phyloP scores from a whole-genome alignment of 2,797 vertebrate species.

The Schizopygopsis malacanthus region DNA sequence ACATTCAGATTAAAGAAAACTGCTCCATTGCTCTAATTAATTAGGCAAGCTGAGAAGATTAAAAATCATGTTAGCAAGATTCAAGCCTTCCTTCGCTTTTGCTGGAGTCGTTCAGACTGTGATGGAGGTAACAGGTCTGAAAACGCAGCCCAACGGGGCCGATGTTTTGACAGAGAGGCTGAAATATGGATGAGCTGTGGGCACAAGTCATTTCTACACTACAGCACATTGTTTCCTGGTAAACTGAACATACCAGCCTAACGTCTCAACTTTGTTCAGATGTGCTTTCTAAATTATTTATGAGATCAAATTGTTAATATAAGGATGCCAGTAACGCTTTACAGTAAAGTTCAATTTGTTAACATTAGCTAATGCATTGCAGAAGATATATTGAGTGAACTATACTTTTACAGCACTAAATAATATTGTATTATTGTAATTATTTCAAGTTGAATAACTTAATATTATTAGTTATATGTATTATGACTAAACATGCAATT shows the following conservation, averaged over 20 bases:
- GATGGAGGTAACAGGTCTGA: constrained; percentile 33
- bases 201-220: constrained; percentile 28
- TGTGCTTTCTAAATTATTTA: neutral
- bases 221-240: constrained; percentile 21
- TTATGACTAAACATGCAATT: neutral
- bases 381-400: neutral
- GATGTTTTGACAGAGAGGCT: constrained; percentile 20
- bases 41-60: constrained; percentile 51
- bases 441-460: neutral
- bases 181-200: constrained; percentile 35
- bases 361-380: neutral
- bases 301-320: neutral
- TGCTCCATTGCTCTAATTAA: constrained; percentile 51
- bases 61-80: constrained; percentile 44
- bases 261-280: neutral
- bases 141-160: constrained; percentile 15
- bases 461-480: too few relatives aligned
- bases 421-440: too few relatives aligned
- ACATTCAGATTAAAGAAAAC: constrained; percentile 47
- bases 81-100: constrained; percentile 35
- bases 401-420: neutral
- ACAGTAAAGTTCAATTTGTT: neutral
- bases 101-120: constrained; percentile 22
- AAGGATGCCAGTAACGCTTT: neutral
- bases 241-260: neutral